Conservation (phyloP, 2,113 vertebrate genomes). For the Dermatemys mawii region DNA sequence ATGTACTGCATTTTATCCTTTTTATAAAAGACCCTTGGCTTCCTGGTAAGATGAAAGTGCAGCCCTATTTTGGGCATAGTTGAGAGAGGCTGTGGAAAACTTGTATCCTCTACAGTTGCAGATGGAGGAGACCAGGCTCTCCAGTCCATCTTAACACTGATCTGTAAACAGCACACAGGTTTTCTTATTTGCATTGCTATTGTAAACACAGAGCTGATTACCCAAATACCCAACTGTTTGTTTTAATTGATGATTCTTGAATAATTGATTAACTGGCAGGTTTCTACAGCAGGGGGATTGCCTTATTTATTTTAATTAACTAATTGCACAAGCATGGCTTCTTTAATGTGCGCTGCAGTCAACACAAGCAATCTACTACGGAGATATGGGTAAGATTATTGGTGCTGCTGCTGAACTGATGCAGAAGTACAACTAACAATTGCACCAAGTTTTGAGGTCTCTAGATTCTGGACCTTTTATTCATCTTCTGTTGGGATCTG, state of each 20-base stretch:
- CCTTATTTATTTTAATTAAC: slow-evolving; percentile 75
- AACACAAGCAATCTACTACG: background rate
- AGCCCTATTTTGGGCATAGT: background rate
- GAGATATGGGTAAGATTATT: background rate
- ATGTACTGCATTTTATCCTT: background rate
- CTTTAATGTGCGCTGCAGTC: slow-evolving; percentile 7
- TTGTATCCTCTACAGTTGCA: background rate
- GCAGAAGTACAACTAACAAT: background rate
- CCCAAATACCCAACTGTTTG: slow-evolving; percentile 71
- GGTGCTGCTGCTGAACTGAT: background rate
- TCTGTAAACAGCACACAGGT: slow-evolving; percentile 14
- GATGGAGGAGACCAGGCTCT: background rate
- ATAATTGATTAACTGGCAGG: slow-evolving; percentile 67
- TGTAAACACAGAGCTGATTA: slow-evolving; percentile 66
- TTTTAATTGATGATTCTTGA: slow-evolving; percentile 67
- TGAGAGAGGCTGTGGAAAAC: background rate
- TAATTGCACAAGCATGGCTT: slow-evolving; percentile 46
- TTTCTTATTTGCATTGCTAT: slow-evolving; percentile 56
- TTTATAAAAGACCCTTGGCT: background rate
- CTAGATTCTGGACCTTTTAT: background rate
- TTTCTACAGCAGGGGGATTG: slow-evolving; percentile 59
- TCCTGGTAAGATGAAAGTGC: background rate
- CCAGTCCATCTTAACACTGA: background rate
- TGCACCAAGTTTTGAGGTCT: background rate
- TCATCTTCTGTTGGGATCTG: background rate